Conservation (phyloP, 2,113 vertebrate genomes). For the Paramisgurnus dabryanus region DNA sequence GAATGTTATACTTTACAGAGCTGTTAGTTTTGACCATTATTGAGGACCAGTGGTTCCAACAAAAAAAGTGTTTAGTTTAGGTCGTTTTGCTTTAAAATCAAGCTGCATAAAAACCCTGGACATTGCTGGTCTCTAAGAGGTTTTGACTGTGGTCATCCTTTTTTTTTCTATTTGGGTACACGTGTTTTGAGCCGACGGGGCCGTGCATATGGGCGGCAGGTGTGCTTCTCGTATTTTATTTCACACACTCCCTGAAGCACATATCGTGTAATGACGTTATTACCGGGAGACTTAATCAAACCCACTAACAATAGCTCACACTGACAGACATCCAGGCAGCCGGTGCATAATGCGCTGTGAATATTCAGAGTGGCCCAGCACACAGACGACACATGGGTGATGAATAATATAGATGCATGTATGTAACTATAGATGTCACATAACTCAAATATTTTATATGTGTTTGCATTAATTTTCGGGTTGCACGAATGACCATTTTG, state of each 20-base stretch:
- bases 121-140: slow-evolving; percentile 40
- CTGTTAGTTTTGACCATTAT: slow-evolving; percentile 16
- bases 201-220: slow-evolving; percentile 66
- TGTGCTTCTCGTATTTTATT: slow-evolving; percentile 68
- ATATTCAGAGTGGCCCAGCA: slow-evolving; percentile 61
- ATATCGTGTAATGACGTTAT: slow-evolving; percentile 72
- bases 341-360: slow-evolving; percentile 64
- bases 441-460: no score
- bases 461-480: no score
- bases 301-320: slow-evolving; percentile 70
- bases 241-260: slow-evolving; percentile 67
- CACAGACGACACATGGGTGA: no score
- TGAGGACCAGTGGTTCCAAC: not conserved
- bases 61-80: not conserved
- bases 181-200: slow-evolving; percentile 57
- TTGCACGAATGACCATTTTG: no score
- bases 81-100: slow-evolving; percentile 12
- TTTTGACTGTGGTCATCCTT: not conserved
- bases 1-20: slow-evolving; percentile 17
- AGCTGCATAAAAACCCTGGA: not conserved
- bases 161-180: not conserved
- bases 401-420: no score
- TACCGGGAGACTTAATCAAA: slow-evolving; percentile 75
- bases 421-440: no score
- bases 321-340: slow-evolving; percentile 73